These are phyloP conservation scores for Nyctereutes procyonoides DNA, from an alignment of 2,113 vertebrate species.

Conservation along the genomic window DNA sequence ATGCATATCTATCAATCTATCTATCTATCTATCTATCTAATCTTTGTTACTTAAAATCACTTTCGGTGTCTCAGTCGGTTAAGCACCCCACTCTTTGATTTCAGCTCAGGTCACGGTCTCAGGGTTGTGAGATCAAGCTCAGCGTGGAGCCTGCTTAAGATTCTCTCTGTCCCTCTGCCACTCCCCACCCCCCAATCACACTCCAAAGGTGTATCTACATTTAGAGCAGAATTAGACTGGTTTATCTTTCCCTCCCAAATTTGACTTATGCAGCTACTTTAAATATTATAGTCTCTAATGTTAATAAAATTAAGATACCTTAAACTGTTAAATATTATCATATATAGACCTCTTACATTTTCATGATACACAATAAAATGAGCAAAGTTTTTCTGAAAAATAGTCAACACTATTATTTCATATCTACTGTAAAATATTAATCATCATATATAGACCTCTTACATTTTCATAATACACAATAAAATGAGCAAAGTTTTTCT, in stretches of 20 bases:
- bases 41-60: not conserved
- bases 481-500: constrained; percentile 72
- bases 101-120: not conserved
- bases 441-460: constrained; percentile 61
- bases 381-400: constrained; percentile 72
- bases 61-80: not conserved
- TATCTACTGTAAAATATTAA: constrained; percentile 52
- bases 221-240: not conserved
- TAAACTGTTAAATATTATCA: constrained; percentile 47
- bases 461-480: constrained; percentile 70
- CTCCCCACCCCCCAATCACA: not conserved
- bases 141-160: not conserved
- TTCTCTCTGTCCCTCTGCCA: not conserved
- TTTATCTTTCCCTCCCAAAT: not conserved
- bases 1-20: not conserved
- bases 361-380: constrained; percentile 55
- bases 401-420: constrained; percentile 63
- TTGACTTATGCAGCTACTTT: not conserved
- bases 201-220: constrained; percentile 36
- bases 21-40: not conserved
- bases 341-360: constrained; percentile 72
- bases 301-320: constrained; percentile 9
- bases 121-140: not conserved
- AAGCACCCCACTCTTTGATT: not conserved
- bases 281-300: not conserved